Base-by-base conservation (phyloP, 2,888 invertebrate species). In the Drosophila nr. perissopoda region DNA sequence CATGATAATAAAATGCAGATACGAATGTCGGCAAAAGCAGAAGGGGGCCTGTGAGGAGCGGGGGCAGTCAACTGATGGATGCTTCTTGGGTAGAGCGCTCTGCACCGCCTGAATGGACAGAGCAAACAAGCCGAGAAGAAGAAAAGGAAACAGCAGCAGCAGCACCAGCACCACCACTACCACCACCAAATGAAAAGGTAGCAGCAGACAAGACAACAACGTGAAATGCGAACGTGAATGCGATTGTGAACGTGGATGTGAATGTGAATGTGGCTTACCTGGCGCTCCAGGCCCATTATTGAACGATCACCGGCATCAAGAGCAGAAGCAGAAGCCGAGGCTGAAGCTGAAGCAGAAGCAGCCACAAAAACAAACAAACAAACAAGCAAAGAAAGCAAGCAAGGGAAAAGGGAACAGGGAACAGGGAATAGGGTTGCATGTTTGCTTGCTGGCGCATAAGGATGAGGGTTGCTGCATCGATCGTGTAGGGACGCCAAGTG, bases 251-350 rank as follows among this genome's bases (percentile, higher is more conserved):
- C 59, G 38, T 49, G 66, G 38, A 57, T 59, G 36, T 36, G 36
- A 16, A 21, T 33, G 48, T 56, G 74, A 70, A 78, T 82, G 83
- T 69, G 84, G 88, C 73, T 87, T 85, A 85, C 85, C 87, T 85
- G 87, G 85, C 85, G 85, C 85, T 85, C 74, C 78, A 73, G 78
- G 82, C 61, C 78, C 84, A 73, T 80, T 78, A 83, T 83, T 83
- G 83, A 83, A 82, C 80, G 82, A 82, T 82, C 82, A 71, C 13
- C 73, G 51, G 31, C 51, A 54, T 51, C 42, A 64, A 33, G 25
- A 65, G 63, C 8, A 54, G 45, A 36, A 36, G 49, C 52, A 67
- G 67, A 58, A 38, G 21, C 18, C 34, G 52, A 13, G 36, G 45
- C 45, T 7, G 51, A 21, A 45, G 42, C 42, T 51, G 45, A 63